Percentiles rank a stretch among this genome's conserved stretches.
Evolutionary conservation across 2,888 invertebrate species (phyloP).

Genomic region (Eristalis pertinax): DNA sequence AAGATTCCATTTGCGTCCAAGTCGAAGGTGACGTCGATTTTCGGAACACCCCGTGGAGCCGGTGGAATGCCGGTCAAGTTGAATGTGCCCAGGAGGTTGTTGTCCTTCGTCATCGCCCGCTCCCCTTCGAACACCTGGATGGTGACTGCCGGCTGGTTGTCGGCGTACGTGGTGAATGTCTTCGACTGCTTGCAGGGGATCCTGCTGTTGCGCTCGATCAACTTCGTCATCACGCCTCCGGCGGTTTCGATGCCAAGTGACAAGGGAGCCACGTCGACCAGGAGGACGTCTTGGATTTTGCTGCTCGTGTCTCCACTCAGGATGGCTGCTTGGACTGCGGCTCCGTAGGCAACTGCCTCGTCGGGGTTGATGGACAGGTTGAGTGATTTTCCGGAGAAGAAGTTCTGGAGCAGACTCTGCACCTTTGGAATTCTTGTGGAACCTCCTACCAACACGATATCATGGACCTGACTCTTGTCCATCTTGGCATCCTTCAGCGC

Average conservation of each 20-base stretch:
- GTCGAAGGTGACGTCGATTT: slow-evolving; percentile 91
- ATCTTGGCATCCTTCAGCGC: slow-evolving; percentile 90
- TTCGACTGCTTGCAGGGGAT: slow-evolving; percentile 89
- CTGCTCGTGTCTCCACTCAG: slow-evolving; percentile 87
- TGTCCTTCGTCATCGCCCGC: slow-evolving; percentile 95
- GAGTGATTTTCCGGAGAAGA: slow-evolving; percentile 88
- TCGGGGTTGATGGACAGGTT: slow-evolving; percentile 90
- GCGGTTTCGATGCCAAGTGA: slow-evolving; percentile 90
- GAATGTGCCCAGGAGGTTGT: slow-evolving; percentile 96
- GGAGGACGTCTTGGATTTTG: slow-evolving; percentile 87
- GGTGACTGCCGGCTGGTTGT: slow-evolving; percentile 90
- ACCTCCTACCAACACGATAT: slow-evolving; percentile 91
- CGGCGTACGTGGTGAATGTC: slow-evolving; percentile 90
- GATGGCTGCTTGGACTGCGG: slow-evolving; percentile 88
- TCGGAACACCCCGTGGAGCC: slow-evolving; percentile 93
- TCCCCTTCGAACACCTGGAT: slow-evolving; percentile 90
- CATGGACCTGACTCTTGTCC: slow-evolving; percentile 89
- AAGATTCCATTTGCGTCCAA: slow-evolving; percentile 97
- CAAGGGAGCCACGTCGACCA: slow-evolving; percentile 87
- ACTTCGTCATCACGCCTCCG: slow-evolving; percentile 90
- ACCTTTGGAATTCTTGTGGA: slow-evolving; percentile 91
- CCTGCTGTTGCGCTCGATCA: slow-evolving; percentile 87
- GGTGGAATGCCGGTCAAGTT: slow-evolving; percentile 97
- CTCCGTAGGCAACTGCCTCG: slow-evolving; percentile 91
- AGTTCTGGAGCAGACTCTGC: slow-evolving; percentile 88